These are phyloP conservation scores for Thalassoma bifasciatum DNA, from an alignment of 2,113 vertebrate species.

Conservation along the genomic window DNA sequence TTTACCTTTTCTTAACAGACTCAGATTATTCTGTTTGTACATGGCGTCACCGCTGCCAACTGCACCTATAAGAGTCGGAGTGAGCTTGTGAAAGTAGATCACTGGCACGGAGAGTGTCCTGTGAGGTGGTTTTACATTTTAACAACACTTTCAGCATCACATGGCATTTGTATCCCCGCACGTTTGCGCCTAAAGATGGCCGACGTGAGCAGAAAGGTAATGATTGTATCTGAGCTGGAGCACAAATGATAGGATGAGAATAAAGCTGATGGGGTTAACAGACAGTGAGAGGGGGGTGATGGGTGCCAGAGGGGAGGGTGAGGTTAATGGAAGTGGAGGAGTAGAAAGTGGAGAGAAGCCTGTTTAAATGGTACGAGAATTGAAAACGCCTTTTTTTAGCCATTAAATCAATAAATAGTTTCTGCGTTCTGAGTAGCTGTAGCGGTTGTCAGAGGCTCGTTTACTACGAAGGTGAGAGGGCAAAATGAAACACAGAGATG, in stretches of 20 bases:
- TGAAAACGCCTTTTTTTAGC: constrained; percentile 81
- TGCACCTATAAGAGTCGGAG: constrained; percentile 42
- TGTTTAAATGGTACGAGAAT: constrained; percentile 80
- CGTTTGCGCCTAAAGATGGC: constrained; percentile 23
- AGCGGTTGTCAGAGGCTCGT: constrained; percentile 58
- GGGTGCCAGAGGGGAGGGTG: constrained; percentile 58
- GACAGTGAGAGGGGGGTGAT: constrained; percentile 51
- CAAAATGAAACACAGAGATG: constrained; percentile 22
- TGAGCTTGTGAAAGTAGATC: constrained; percentile 58
- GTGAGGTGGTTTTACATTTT: constrained; percentile 43
- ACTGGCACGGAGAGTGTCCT: constrained; percentile 37
- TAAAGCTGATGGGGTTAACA: constrained; percentile 61
- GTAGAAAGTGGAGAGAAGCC: constrained; percentile 58
- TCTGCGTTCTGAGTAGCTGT: constrained; percentile 66
- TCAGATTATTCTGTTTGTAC: constrained; percentile 61
- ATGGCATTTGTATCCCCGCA: constrained; percentile 3
- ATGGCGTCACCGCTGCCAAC: constrained; percentile 49
- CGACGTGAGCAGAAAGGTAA: constrained; percentile 41
- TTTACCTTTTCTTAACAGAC: constrained; percentile 62
- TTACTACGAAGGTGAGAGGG: constrained; percentile 51
- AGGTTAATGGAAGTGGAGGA: constrained; percentile 82
- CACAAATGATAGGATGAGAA: constrained; percentile 70
- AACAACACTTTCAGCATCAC: constrained; percentile 33
- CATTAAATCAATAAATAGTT: constrained; percentile 66
- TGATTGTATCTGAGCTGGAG: constrained; percentile 57